Evolutionary conservation across 2,797 vertebrate genomes (phyloP), one percentile per base, ranked within the genome.

Genomic region (Gallinago solitaria): DNA sequence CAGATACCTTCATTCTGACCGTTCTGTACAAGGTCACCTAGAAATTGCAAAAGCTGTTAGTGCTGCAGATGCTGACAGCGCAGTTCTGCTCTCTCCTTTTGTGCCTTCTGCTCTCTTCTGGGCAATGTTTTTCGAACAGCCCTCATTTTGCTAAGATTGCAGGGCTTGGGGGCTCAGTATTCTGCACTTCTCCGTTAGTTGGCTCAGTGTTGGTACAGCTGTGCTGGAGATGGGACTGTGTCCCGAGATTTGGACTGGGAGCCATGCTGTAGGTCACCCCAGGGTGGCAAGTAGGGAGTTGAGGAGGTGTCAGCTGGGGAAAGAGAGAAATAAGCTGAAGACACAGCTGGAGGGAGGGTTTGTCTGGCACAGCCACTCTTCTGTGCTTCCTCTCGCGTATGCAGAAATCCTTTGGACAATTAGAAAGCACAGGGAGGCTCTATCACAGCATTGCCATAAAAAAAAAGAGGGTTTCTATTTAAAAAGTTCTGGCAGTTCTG

Each of bases 61-160:
- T 2, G 4, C 76, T 53, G 79, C 1, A 6, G 25, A 5, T 61
- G 60, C 64, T 64, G 71, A 32, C 9, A 13, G 14, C 0, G 0
- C 60, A 7, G 43, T 60, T 68, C n/a, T 67, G 59, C 24, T 79
- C 59, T 17, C 37, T 19, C 12, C 28, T 12, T 67, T 28, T 3
- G 33, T 1, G 5, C 35, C 23, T 51, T 7, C 63, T 61, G 87
- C 63, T 74, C 37, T 39, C 20, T 15, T 30, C 69, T 28, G 37
- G 56, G 63, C 10, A 16, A 0, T 0, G 1, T 30, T 64, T 35
- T 45, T 33, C 8, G 1, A 35, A 9, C 2, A 1, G 2, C 21
- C 19, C 50, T 21, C 24, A 1, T n/a, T 19, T 70, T 83, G 59
- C 45, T 12, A 2, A 20, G 19, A 4, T 12, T 69, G 51, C 63